A percentile compares a stretch with the other conserved stretches of the same genome.
These are phyloP conservation scores for Dicranocentrus wangi DNA, from an alignment of 2,888 invertebrate species.

Conservation along the genomic window DNA sequence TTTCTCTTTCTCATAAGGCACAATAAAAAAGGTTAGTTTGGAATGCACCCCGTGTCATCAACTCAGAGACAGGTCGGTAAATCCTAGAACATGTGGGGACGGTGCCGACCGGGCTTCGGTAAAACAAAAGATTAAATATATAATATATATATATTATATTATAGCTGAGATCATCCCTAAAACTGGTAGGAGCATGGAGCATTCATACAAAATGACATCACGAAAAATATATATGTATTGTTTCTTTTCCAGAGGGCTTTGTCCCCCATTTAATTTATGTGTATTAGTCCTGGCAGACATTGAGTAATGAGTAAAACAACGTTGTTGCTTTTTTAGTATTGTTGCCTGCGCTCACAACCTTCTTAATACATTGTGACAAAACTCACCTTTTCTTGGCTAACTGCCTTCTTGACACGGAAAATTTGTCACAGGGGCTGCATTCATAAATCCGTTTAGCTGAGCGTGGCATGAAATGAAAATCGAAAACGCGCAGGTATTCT, in stretches of 20 bases:
- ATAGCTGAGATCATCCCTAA: not conserved
- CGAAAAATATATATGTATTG: constrained; percentile 22
- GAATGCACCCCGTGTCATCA: constrained; percentile 49
- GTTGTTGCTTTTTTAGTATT: no score
- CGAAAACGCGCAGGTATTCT: no score
- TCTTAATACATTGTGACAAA: no score
- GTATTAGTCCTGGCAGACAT: constrained; percentile 24
- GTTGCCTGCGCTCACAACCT: not conserved
- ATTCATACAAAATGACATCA: constrained; percentile 35
- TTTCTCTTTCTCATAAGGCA: constrained; percentile 16
- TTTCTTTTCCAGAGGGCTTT: constrained; percentile 29
- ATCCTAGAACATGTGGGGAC: constrained; percentile 30
- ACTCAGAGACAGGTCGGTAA: constrained; percentile 35
- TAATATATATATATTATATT: not conserved
- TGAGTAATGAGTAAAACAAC: constrained; percentile 43
- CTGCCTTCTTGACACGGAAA: constrained; percentile 46
- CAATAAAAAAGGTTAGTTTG: constrained; percentile 37
- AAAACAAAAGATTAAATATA: constrained; percentile 21
- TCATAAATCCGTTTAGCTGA: constrained; percentile 38
- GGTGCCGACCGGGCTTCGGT: constrained; percentile 9
- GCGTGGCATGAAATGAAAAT: no score
- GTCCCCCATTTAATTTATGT: constrained; percentile 40
- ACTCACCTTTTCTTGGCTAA: constrained; percentile 24
- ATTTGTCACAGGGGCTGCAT: constrained; percentile 44
- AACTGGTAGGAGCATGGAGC: constrained; percentile 29